Base-by-base conservation (phyloP, 2,113 vertebrate species). In the Oostethus manadensis region DNA sequence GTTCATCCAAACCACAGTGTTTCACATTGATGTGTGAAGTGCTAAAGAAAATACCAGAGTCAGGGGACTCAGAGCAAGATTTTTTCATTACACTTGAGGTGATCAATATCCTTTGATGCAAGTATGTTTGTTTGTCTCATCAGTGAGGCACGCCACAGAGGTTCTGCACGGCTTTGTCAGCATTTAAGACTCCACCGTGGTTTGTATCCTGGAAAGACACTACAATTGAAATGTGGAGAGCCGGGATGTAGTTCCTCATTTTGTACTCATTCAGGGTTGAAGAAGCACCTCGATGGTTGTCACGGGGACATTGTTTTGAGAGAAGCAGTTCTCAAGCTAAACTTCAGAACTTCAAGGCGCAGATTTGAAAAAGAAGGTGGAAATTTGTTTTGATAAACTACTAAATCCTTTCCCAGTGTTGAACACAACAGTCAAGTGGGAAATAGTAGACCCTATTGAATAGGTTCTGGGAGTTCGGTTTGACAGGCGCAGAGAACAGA, bases 111-210 rank as follows among this genome's bases (percentile, higher is more conserved):
- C 18, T 17, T 62, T 38, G 58, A 33, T 45, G 10, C 26, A 56
- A 65, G 61, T 18, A 56, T 64, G 51, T 46, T 57, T 21, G 8
- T 56, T 57, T 61, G 53, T 66, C 51, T 10, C n/a, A 2, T 73
- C 16, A 63, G 60, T 68, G 68, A 72, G 18, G 23, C 42, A 66
- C n/a, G 48, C 47, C 57, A 66, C 56, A 63, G 44, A 67, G 59
- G 64, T 73, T 67, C 54, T 58, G 49, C 55, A 62, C 35, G 62
- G 59, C 59, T 72, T 67, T 62, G 58, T 14, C 43, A 63, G 43
- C 44, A 63, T 48, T 56, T 56, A 46, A 56, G 62, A 49, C 11
- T 56, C 17, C 15, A 56, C 16, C 29, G 56, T 2, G 16, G 62
- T 49, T 2, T 64, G 42, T 40, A 64, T 42, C 44, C 62, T n/a